These are phyloP conservation scores for Callospermophilus lateralis DNA, from an alignment of 2,113 vertebrate species.

Conservation along the genomic window DNA sequence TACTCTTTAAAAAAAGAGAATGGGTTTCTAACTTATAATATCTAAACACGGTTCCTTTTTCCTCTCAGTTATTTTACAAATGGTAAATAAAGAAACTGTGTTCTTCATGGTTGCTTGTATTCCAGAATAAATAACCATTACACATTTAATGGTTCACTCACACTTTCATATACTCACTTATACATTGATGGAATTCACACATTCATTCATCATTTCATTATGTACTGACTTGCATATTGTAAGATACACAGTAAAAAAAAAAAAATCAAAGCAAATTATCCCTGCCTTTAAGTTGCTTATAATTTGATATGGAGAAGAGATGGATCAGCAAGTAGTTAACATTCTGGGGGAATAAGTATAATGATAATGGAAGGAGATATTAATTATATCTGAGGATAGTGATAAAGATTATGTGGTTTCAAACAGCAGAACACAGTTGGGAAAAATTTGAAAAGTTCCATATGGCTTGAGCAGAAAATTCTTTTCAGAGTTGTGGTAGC, in stretches of 20 bases:
- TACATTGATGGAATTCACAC: not conserved
- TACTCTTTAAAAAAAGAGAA: not conserved
- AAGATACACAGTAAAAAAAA: too few relatives aligned
- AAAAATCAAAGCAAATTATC: not conserved
- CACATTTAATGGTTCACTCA: not conserved
- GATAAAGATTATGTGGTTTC: not conserved
- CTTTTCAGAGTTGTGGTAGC: not conserved
- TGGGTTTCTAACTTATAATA: not conserved
- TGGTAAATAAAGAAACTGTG: not conserved
- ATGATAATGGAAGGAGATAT: not conserved
- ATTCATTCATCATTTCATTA: not conserved
- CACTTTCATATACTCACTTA: not conserved
- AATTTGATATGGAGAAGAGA: conserved; percentile 29
- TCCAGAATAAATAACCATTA: not conserved
- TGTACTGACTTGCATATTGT: not conserved
- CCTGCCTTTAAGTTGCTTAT: not conserved
- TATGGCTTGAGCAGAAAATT: not conserved
- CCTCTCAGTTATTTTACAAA: not conserved
- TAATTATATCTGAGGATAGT: not conserved
- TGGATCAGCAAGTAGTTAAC: not conserved
- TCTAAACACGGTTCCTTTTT: not conserved
- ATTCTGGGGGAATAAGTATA: not conserved
- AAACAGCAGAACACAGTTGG: not conserved
- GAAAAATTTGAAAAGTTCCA: not conserved
- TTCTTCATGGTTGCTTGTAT: not conserved